Conservation (phyloP, 2,113 vertebrate genomes). For the Candoia aspera region DNA sequence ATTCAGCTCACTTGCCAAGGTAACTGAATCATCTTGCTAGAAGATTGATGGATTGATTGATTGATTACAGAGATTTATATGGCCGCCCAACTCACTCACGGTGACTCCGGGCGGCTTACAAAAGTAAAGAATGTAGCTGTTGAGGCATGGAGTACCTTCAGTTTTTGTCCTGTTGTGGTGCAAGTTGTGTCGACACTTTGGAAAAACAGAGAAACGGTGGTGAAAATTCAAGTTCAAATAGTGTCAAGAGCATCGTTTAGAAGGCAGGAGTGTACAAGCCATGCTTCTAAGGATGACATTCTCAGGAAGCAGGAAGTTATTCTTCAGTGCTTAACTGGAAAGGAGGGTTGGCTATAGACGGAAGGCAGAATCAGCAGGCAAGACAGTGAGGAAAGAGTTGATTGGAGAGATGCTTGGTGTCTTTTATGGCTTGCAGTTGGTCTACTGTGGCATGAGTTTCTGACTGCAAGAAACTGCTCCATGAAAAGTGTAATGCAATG, state of each 20-base stretch:
- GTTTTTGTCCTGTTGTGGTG: background rate
- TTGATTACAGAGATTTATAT: too few species aligned
- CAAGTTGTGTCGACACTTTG: slow-evolving; percentile 8
- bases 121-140: background rate
- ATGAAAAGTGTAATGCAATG: background rate
- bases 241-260: background rate
- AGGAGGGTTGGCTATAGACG: background rate
- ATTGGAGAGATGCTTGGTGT: background rate
- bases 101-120: too few species aligned
- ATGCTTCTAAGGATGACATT: background rate
- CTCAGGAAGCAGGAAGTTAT: background rate
- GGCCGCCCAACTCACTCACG: too few species aligned
- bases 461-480: background rate
- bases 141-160: background rate
- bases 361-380: too few species aligned
- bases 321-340: background rate
- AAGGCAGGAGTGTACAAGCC: background rate
- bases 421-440: background rate
- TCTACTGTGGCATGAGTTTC: background rate
- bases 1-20: background rate
- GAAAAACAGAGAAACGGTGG: background rate
- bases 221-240: background rate
- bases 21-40: background rate
- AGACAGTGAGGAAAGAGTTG: background rate
- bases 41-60: too few species aligned